Conservation (phyloP, 1,140 invertebrate genomes). For the Caenorhabditis inopinata region DNA sequence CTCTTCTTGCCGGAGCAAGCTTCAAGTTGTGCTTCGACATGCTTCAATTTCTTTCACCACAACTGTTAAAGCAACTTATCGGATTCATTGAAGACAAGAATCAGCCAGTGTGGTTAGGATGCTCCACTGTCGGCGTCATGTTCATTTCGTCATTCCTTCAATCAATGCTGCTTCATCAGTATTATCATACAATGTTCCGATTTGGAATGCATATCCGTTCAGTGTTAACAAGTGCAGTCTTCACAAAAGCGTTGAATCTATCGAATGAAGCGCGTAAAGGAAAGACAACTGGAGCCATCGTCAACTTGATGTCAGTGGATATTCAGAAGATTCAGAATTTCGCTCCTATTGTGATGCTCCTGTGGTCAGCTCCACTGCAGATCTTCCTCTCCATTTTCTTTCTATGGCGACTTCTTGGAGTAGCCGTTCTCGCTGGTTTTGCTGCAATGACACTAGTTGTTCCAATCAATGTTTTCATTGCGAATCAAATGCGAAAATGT, state of each 20-base stretch:
- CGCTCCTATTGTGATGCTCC: background rate
- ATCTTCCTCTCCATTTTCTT: constrained; percentile 13
- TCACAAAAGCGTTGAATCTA: constrained; percentile 75
- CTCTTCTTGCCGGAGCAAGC: constrained; percentile 45
- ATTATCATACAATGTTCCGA: constrained; percentile 85
- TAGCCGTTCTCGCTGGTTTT: constrained; percentile 83
- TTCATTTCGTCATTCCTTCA: constrained; percentile 39
- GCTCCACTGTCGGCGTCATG: constrained; percentile 40
- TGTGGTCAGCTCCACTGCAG: constrained; percentile 34
- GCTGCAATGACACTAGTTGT: constrained; percentile 77
- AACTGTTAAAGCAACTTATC: constrained; percentile 67
- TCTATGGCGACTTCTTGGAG: constrained; percentile 69
- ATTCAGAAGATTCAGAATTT: constrained; percentile 55
- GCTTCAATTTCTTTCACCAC: constrained; percentile 61
- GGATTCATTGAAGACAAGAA: constrained; percentile 69
- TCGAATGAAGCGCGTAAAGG: constrained; percentile 62
- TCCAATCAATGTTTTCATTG: constrained; percentile 16
- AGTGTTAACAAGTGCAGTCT: constrained; percentile 86
- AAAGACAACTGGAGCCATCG: constrained; percentile 71
- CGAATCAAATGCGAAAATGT: background rate
- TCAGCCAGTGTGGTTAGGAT: constrained; percentile 35
- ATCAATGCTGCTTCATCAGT: constrained; percentile 81
- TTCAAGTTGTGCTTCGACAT: constrained; percentile 58
- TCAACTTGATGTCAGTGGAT: constrained; percentile 71
- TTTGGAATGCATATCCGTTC: constrained; percentile 87